Conservation (phyloP, 2,888 invertebrate genomes). For the Stenoptilia bipunctidactyla region DNA sequence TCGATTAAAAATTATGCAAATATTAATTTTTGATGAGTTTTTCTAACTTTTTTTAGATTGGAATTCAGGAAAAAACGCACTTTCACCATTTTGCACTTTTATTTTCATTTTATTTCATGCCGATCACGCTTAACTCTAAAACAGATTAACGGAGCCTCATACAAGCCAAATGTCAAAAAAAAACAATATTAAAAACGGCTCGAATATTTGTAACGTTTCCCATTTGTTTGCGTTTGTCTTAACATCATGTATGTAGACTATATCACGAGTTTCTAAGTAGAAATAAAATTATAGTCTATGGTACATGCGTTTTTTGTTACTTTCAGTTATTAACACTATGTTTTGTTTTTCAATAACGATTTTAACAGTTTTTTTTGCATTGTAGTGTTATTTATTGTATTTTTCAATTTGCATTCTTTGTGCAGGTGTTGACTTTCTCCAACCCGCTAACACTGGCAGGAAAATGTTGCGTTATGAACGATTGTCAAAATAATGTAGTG, state of each 20-base stretch:
- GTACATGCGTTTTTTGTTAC: conserved; percentile 35
- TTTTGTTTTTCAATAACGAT: conserved; percentile 46
- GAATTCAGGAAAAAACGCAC: no score
- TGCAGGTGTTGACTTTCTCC: conserved; percentile 68
- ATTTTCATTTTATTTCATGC: no score
- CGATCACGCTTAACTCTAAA: background rate
- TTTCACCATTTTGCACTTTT: no score
- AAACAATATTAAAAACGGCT: conserved; percentile 15
- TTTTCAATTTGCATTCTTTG: conserved; percentile 64
- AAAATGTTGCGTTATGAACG: conserved; percentile 68
- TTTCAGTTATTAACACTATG: conserved; percentile 50
- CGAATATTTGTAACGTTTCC: conserved; percentile 58
- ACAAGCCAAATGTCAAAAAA: conserved; percentile 13
- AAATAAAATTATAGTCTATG: conserved; percentile 6
- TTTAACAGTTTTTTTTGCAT: conserved; percentile 57
- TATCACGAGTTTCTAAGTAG: background rate
- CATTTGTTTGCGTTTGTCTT: conserved; percentile 30
- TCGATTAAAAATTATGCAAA: no score
- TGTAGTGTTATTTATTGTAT: conserved; percentile 59
- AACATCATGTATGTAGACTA: conserved; percentile 13
- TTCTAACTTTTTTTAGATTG: no score
- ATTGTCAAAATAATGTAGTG: conserved; percentile 33
- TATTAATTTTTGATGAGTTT: no score
- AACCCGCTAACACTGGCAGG: conserved; percentile 68
- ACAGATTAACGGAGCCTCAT: conserved; percentile 47